These are phyloP conservation scores for Cryptoprocta ferox DNA, from an alignment of 2,797 vertebrate species.

Conservation along the genomic window DNA sequence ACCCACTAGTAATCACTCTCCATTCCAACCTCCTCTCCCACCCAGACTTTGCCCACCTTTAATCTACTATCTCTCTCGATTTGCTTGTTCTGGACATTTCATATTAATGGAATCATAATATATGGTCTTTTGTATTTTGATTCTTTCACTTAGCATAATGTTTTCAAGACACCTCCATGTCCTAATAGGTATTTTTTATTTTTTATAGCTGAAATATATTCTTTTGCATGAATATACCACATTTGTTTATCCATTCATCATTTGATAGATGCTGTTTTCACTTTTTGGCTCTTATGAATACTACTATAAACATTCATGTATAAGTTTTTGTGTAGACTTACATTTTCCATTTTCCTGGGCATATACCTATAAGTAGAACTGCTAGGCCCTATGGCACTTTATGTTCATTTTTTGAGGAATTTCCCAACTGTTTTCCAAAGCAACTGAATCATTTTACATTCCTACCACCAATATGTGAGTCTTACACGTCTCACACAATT, in stretches of 20 bases:
- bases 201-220: not conserved
- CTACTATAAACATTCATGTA: not conserved
- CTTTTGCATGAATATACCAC: not conserved
- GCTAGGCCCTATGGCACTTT: too few species aligned
- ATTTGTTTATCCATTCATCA: not conserved
- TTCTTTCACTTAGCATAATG: not conserved
- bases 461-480: not conserved
- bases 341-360: not conserved
- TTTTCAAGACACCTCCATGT: not conserved
- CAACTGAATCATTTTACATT: not conserved
- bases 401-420: not conserved
- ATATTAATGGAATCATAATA: not conserved
- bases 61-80: not conserved
- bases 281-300: not conserved
- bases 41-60: not conserved
- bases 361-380: not conserved
- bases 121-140: not conserved
- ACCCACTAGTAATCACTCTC: not conserved
- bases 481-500: not conserved
- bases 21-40: not conserved
- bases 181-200: not conserved
- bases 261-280: not conserved
- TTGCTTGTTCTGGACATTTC: not conserved
- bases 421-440: not conserved
- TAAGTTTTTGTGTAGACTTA: not conserved